Conservation (phyloP, 53 echinoderm and acorn worm genomes). For the Holothuria scabra region DNA sequence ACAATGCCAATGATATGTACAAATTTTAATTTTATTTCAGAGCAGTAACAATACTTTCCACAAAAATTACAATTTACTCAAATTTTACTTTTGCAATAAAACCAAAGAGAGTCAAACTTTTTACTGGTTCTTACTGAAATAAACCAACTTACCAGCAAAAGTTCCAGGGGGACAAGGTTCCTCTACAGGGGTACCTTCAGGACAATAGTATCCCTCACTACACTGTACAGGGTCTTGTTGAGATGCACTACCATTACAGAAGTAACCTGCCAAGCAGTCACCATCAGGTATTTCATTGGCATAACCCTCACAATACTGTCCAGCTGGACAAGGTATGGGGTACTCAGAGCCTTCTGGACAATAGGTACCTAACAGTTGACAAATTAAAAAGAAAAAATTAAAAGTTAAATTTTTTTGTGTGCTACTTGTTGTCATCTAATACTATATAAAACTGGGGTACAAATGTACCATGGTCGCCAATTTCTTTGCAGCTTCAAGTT, state of each 20-base stretch:
- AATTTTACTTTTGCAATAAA: no score
- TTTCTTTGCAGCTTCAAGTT: no score
- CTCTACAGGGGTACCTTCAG: slow-evolving; percentile 86
- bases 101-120: no score
- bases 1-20: no score
- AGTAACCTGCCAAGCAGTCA: slow-evolving; percentile 81
- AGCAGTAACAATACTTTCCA: no score
- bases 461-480: no score
- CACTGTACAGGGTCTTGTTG: slow-evolving; percentile 77
- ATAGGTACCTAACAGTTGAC: slow-evolving; percentile 70
- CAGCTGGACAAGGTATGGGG: slow-evolving; percentile 74
- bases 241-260: slow-evolving; percentile 93
- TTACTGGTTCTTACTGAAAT: no score
- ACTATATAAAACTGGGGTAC: background rate
- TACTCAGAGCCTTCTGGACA: slow-evolving; percentile 84
- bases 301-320: slow-evolving; percentile 80
- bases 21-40: no score
- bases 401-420: no score
- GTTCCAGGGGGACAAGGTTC: slow-evolving; percentile 91
- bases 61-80: no score
- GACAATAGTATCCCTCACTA: slow-evolving; percentile 90
- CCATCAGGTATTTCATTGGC: slow-evolving; percentile 82
- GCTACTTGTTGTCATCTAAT: no score
- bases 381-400: background rate
- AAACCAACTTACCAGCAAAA: slow-evolving; percentile 70